Percentiles rank a stretch among this genome's conserved stretches.
Conservation (phyloP, 2,797 vertebrate genomes). For the Mus minutoides region DNA sequence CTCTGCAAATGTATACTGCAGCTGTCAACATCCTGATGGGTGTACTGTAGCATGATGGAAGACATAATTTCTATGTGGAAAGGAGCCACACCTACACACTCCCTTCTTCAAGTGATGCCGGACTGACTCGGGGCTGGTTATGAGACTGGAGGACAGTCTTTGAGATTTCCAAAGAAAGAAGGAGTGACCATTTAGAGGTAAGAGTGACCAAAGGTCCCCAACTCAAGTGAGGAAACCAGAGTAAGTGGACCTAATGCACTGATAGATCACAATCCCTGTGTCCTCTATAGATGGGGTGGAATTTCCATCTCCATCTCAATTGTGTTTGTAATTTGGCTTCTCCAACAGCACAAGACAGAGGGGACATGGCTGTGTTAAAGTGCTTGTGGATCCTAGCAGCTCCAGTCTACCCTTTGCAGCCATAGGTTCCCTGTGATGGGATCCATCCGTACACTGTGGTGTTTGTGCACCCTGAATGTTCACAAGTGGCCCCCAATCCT, state of each 20-base stretch:
- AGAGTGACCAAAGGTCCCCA: background rate
- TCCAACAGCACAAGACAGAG: background rate
- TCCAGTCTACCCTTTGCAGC: background rate
- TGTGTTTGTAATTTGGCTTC: background rate
- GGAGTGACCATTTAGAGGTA: background rate
- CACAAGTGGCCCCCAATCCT: no score
- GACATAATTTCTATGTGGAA: background rate
- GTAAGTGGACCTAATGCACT: accelerated
- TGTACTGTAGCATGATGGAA: no score
- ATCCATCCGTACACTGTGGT: no score
- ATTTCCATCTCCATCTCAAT: background rate
- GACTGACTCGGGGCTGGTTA: accelerated
- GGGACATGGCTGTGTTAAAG: background rate
- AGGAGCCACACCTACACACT: no score
- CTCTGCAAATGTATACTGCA: no score
- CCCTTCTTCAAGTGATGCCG: background rate
- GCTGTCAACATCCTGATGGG: background rate
- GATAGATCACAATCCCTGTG: background rate
- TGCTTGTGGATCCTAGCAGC: no score
- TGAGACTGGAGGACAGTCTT: background rate
- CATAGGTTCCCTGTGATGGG: no score
- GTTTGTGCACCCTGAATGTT: no score
- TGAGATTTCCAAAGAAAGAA: no score
- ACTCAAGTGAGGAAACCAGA: background rate
- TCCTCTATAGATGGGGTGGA: background rate